These are phyloP conservation scores for Cyanoliseus patagonus DNA, from an alignment of 2,113 vertebrate species.

Conservation along the genomic window DNA sequence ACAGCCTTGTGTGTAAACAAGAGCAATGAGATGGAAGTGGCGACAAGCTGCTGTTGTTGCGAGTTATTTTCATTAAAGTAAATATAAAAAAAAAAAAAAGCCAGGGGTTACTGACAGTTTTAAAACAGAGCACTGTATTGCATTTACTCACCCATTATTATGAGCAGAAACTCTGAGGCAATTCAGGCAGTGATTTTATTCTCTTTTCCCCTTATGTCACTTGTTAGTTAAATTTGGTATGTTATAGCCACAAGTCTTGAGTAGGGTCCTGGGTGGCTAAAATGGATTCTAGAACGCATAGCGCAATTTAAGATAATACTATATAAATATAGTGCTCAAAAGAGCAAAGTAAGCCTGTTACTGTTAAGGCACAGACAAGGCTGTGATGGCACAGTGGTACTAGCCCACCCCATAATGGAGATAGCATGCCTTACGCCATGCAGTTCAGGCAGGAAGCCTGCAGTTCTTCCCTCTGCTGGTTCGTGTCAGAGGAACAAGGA, in stretches of 20 bases:
- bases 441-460: fast-evolving
- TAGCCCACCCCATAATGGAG: fast-evolving
- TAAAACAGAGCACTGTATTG: slow-evolving; percentile 1
- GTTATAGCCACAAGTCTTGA: background rate
- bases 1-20: slow-evolving; percentile 71
- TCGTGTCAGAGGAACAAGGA: too few species aligned
- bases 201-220: fast-evolving
- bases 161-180: background rate
- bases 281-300: background rate
- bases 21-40: slow-evolving; percentile 59
- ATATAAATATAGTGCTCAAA: background rate
- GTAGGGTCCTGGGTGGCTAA: background rate
- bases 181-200: background rate
- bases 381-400: background rate
- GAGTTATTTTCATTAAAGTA: slow-evolving; percentile 67
- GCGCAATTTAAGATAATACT: background rate
- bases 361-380: background rate
- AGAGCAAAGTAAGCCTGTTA: background rate
- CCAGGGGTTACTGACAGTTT: background rate
- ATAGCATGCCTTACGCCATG: fast-evolving
- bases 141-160: slow-evolving; percentile 9
- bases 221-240: background rate
- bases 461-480: background rate
- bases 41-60: slow-evolving; percentile 32
- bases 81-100: slow-evolving; percentile 19